Conservation (phyloP, 2,797 vertebrate species). For the Phrynocephalus forsythii region DNA sequence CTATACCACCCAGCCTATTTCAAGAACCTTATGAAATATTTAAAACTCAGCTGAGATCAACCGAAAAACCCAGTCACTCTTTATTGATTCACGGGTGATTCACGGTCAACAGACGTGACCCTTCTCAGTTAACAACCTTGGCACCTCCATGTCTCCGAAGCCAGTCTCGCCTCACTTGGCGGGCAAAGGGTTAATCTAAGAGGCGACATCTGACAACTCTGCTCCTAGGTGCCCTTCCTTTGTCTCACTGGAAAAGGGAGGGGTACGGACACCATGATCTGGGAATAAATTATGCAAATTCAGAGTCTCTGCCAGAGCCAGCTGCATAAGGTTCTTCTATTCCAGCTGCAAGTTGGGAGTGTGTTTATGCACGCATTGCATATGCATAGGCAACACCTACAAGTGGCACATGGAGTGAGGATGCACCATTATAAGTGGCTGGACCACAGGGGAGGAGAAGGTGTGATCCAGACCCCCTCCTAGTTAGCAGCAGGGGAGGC, state of each 20-base stretch:
- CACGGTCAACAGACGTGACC: slow-evolving; percentile 42
- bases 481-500: too few species aligned
- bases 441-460: not conserved
- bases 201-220: too few species aligned
- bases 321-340: not conserved
- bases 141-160: not conserved
- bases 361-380: too few species aligned
- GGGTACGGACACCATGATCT: not conserved
- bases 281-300: not conserved
- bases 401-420: not conserved
- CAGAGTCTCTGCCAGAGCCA: not conserved
- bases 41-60: slow-evolving; percentile 61
- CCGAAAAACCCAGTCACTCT: slow-evolving; percentile 56
- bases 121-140: slow-evolving; percentile 48
- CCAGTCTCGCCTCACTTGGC: slow-evolving; percentile 37
- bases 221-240: too few species aligned
- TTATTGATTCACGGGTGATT: slow-evolving; percentile 63
- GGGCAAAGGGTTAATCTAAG: slow-evolving; percentile 44
- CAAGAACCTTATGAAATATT: slow-evolving; percentile 74
- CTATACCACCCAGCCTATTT: slow-evolving; percentile 49
- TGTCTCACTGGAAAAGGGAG: not conserved
- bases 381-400: too few species aligned
- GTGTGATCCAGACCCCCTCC: too few species aligned
- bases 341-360: not conserved
- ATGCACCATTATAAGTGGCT: too few species aligned